A percentile compares a stretch with the other conserved stretches of the same genome.
These are phyloP conservation scores for Drosophila neocordata DNA, from an alignment of 1,140 invertebrate species.

Conservation along the genomic window DNA sequence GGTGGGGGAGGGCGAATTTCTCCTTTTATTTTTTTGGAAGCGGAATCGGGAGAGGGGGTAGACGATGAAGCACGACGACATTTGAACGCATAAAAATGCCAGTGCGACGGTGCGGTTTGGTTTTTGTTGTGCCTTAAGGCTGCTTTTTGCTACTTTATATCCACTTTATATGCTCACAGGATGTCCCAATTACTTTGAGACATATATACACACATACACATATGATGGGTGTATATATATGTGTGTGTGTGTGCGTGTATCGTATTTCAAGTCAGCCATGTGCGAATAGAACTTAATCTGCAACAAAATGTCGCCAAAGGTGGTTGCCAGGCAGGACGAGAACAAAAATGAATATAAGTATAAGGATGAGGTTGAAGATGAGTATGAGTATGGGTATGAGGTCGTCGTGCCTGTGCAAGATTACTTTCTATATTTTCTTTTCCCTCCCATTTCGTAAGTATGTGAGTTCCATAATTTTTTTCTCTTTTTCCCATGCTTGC, in stretches of 20 bases:
- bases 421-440: conserved; percentile 80
- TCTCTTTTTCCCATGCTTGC: conserved; percentile 59
- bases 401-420: conserved; percentile 47
- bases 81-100: conserved; percentile 79
- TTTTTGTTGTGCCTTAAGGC: conserved; percentile 61
- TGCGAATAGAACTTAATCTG: conserved; percentile 83
- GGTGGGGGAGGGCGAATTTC: not conserved
- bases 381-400: conserved; percentile 5
- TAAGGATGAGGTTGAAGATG: conserved; percentile 12
- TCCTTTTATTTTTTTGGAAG: no score
- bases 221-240: conserved; percentile 27
- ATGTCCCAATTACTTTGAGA: conserved; percentile 80
- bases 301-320: conserved; percentile 83
- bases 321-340: conserved; percentile 52
- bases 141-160: conserved; percentile 75
- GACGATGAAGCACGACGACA: conserved; percentile 76
- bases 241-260: conserved; percentile 58
- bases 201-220: conserved; percentile 39
- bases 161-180: conserved; percentile 80
- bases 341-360: conserved; percentile 1
- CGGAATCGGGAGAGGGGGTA: conserved; percentile 8
- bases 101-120: conserved; percentile 53
- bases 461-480: conserved; percentile 53
- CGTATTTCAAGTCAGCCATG: conserved; percentile 83
- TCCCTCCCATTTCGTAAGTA: conserved; percentile 19